Base-by-base conservation (phyloP, 2,888 invertebrate species). In the Tryphoninae sp. region DNA sequence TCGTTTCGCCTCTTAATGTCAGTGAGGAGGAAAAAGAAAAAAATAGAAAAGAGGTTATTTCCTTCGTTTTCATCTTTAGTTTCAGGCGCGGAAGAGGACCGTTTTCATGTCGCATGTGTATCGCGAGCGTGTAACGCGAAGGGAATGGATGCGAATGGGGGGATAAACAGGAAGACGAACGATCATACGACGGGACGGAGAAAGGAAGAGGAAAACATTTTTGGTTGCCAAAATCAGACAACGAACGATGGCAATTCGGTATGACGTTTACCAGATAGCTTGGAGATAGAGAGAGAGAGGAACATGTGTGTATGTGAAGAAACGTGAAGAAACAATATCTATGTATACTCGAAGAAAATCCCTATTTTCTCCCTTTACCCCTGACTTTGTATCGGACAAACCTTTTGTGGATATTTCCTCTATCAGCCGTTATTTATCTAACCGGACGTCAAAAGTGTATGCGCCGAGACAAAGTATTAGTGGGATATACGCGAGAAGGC, bases 181-280 rank as follows among this genome's bases (percentile, higher is more conserved):
- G 33, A 69, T 76, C 72, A 33, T 19, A 65, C 75, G 74, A 74
- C 53, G 61, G 26, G 67, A 71, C 64, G n/a, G 59, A 58, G 69
- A 59, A 16, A 11, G 26, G 19, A 23, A 65, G 74, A 75, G 55
- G 65, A 58, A 67, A 79, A 79, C 67, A 71, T 75, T 86, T 85
- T 81, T 81, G 68, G 83, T 82, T 86, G 87, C 87, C 87, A 88
- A 87, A 88, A 88, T 88, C 87, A 86, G 87, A 87, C 86, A 87
- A 87, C 83, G 81, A 84, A 79, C 78, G 69, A 80, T 79, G 82
- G 82, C 83, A 80, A 87, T 86, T 85, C 82, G 64, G 69, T 77
- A 84, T 87, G 85, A 86, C 86, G 83, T 85, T 86, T 84, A 79
- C 68, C 68, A 86, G 87, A 86, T 87, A 86, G 83, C 81, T 78